These are phyloP conservation scores for Plemyria rubiginata DNA, from an alignment of 2,888 invertebrate genomes.

Conservation along the genomic window DNA sequence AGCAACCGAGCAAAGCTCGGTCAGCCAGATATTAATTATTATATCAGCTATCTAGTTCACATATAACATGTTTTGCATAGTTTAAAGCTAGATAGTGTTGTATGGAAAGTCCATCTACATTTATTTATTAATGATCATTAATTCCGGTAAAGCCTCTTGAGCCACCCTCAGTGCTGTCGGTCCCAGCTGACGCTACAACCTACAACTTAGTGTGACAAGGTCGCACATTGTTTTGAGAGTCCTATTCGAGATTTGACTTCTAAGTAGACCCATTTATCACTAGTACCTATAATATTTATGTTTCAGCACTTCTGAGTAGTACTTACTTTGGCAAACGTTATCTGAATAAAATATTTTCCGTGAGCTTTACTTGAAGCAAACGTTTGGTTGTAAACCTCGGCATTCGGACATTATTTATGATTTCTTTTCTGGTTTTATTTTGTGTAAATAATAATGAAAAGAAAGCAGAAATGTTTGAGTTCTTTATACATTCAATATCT, in stretches of 20 bases:
- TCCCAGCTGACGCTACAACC: conserved; percentile 52
- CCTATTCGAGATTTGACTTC: conserved; percentile 46
- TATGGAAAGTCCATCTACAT: too few species aligned
- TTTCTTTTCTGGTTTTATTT: conserved; percentile 25
- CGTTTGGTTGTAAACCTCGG: conserved; percentile 14
- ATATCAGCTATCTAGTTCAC: too few species aligned
- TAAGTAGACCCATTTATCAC: conserved; percentile 50
- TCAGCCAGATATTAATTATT: too few species aligned
- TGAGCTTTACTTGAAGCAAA: conserved; percentile 10
- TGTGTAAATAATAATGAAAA: conserved; percentile 26
- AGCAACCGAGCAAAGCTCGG: too few species aligned
- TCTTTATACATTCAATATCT: too few species aligned
- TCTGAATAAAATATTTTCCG: conserved; percentile 30
- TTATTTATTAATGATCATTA: not conserved
- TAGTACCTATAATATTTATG: conserved; percentile 40
- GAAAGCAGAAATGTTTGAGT: conserved; percentile 9
- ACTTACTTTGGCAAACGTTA: conserved; percentile 29
- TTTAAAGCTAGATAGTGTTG: too few species aligned
- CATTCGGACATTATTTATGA: conserved; percentile 23
- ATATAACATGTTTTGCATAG: too few species aligned
- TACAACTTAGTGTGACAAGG: conserved; percentile 48
- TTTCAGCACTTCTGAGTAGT: conserved; percentile 30
- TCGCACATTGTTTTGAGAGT: conserved; percentile 47
- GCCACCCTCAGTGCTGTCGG: conserved; percentile 16
- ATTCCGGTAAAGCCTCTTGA: not conserved